Conservation (phyloP, 2,113 vertebrate genomes). For the Neolamprologus ventralis region DNA sequence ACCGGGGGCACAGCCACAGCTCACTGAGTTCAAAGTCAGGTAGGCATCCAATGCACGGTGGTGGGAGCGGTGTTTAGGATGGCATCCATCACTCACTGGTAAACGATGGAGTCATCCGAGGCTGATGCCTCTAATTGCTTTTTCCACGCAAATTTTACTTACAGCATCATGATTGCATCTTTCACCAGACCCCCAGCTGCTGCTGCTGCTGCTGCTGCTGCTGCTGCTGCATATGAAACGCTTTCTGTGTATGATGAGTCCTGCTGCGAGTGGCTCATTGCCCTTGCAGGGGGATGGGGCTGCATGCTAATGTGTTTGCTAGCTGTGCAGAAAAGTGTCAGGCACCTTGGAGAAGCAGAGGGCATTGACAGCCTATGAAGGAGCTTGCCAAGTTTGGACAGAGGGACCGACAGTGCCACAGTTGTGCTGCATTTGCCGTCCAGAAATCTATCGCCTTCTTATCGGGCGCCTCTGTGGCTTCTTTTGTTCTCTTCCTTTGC, state of each 20-base stretch:
- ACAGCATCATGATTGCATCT: background rate
- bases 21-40: conserved; percentile 73
- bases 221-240: conserved; percentile 23
- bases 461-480: conserved; percentile 20
- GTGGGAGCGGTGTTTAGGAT: background rate
- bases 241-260: conserved; percentile 11
- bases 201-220: conserved; percentile 2
- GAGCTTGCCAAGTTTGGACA: conserved; percentile 53
- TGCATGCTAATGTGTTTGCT: conserved; percentile 58
- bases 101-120: background rate
- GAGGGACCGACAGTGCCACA: conserved; percentile 34
- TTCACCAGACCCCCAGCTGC: conserved; percentile 5
- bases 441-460: background rate
- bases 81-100: background rate
- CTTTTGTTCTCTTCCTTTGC: conserved; percentile 59
- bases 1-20: conserved; percentile 51
- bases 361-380: conserved; percentile 34
- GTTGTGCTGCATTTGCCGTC: conserved; percentile 18
- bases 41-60: conserved; percentile 4
- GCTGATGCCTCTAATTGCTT: background rate
- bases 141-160: background rate
- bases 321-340: conserved; percentile 47
- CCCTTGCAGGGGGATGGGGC: conserved; percentile 57
- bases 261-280: conserved; percentile 38
- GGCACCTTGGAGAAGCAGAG: conserved; percentile 44